Evolutionary conservation across 1,140 invertebrate species (phyloP), one percentile per base, ranked within the genome.

Genomic region (Orchesella cincta): DNA sequence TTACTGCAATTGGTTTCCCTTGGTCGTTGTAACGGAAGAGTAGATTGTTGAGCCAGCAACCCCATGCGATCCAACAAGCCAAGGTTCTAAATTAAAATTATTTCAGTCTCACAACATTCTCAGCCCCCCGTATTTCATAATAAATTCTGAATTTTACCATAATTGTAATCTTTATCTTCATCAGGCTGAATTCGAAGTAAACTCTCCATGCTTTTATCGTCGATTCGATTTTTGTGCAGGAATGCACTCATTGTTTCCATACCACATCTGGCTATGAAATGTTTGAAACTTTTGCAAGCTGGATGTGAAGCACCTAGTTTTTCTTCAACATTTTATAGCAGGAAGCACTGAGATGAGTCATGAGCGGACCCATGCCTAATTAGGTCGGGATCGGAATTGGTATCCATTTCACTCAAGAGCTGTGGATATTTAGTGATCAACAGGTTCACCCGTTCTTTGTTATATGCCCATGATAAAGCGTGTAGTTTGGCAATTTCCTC

Each of bases 401-500:
- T 12, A n/a, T 52, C 29, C 54, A 64, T 75, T 35, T 34, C 5
- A n/a, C 34, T n/a, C 54, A 14, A 28, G 5, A 75, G 35, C 20
- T 3, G 2, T 34, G 29, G 29, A 67, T 62, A 75, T 52, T 57
- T 75, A 1, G 54, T 26, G 8, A 5, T 57, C 3, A 64, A 26
- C 14, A 26, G 18, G 2, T 1, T 18, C 34, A 33, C 1, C 28
- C 28, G 12, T 67, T 20, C 31, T 33, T 62, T 26, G n/a, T 35
- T 64, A 28, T 71, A 76, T 0, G 86, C 87, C 78, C 87, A 85
- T 0, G 88, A 88, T 0, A 92, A 80, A 1, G 89, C 90, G 83
- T 93, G 92, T 80, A 90, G 92, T 81, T 87, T 88, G 0, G 90
- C 91, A 29, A 93, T 83, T 1, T 87, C 84, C 83, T 88, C 86